Evolutionary conservation across 2,888 invertebrate species (phyloP).

Genomic region (Nycteola revayana): DNA sequence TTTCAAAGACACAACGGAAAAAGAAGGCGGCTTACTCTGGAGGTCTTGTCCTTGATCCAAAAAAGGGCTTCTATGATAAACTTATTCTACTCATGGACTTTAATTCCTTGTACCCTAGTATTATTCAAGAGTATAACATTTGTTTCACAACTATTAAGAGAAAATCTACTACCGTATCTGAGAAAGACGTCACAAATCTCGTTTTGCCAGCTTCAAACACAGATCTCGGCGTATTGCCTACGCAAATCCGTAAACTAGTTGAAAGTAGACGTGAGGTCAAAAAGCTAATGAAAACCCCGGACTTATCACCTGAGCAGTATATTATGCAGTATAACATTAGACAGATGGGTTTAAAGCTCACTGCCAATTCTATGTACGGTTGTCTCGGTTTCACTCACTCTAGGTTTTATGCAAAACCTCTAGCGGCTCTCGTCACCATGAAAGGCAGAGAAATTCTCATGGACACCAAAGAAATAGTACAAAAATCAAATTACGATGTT

Average conservation of each 20-base stretch:
- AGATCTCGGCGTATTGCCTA: slow-evolving; percentile 93
- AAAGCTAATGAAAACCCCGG: slow-evolving; percentile 91
- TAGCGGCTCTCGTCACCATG: slow-evolving; percentile 97
- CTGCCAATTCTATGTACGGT: slow-evolving; percentile 99
- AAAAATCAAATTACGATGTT: slow-evolving; percentile 95
- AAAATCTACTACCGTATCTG: slow-evolving; percentile 60
- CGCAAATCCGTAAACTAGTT: slow-evolving; percentile 97
- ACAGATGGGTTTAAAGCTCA: slow-evolving; percentile 97
- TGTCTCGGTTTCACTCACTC: slow-evolving; percentile 97
- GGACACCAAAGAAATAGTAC: slow-evolving; percentile 95
- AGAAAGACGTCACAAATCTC: slow-evolving; percentile 78
- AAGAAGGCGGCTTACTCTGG: slow-evolving; percentile 94
- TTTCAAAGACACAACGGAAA: slow-evolving; percentile 71
- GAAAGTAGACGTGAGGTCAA: slow-evolving; percentile 97
- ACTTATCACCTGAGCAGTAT: slow-evolving; percentile 88
- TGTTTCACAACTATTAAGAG: slow-evolving; percentile 95
- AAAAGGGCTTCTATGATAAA: slow-evolving; percentile 98
- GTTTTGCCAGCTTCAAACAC: slow-evolving; percentile 72
- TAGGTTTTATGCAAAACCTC: slow-evolving; percentile 97
- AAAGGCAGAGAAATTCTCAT: slow-evolving; percentile 95
- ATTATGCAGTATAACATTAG: slow-evolving; percentile 98
- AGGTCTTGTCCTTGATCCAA: slow-evolving; percentile 98
- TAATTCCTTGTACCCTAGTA: slow-evolving; percentile 99
- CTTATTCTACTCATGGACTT: slow-evolving; percentile 98
- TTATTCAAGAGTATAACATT: slow-evolving; percentile 99